Base-by-base conservation (phyloP, 2,888 invertebrate species). In the Dusona sp. region DNA sequence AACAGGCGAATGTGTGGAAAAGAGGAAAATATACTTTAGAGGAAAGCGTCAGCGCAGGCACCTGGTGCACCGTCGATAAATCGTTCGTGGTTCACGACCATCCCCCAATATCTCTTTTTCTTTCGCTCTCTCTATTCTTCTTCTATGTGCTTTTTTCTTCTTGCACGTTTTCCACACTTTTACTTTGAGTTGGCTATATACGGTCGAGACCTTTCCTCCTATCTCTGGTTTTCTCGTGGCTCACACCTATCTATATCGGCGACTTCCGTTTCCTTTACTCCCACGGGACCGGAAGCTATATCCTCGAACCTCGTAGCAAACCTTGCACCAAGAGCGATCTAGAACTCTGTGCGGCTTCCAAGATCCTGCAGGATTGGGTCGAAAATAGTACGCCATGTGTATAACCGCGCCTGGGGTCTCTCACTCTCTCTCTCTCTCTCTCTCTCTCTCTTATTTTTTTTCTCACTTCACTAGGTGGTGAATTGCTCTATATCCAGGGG, bases 1-100 rank as follows among this genome's bases (percentile, higher is more conserved):
- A 61, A 74, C 1, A 61, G 38, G 70, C 36, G 65, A 45, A 33
- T 48, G 65, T 38, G 64, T 54, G 64, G 54, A 73, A 78, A n/a
- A 54, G 72, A 19, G 38, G 48, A 78, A 73, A 83, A 86, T 80
- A 80, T 75, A 79, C 64, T 83, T 83, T 65, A 33, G 72, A 54
- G 88, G 83, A 75, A 84, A 86, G 84, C 85, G 42, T 85, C 45
- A 51, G 85, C 83, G 88, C 88, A 90, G 89, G 89, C 91, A 91
- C 90, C 91, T 90, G 90, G 90, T 91, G 90, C 88, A 88, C 72
- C 83, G 89, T 91, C 91, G 90, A 92, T 92, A 91, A 92, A 91
- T 91, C 87, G 88, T 87, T 87, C 84, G 70, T 87, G 83, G 83
- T 82, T 87, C 87, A 82, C 85, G 81, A 80, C 48, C 81, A 84